A percentile compares a stretch with the other conserved stretches of the same genome.
Evolutionary conservation across 2,797 vertebrate species (phyloP).

Genomic region (Chiropotes sagulatus): DNA sequence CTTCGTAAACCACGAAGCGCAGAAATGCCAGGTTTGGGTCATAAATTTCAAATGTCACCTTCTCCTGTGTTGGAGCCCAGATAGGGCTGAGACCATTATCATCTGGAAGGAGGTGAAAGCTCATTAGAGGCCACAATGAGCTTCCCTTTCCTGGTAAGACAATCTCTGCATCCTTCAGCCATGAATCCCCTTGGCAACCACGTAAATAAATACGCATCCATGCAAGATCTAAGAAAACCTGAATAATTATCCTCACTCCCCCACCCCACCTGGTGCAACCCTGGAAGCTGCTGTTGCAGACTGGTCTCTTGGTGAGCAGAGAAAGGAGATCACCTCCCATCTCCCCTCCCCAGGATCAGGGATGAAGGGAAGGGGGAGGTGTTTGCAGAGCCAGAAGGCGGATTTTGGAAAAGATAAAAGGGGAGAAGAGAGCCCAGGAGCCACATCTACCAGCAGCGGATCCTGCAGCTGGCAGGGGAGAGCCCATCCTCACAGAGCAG

Average conservation of each 20-base stretch:
- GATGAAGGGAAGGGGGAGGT: neutral
- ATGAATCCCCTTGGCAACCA: neutral
- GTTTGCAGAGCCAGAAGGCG: too few species aligned
- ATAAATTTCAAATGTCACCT: slow-evolving; percentile 90
- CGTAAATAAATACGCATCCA: neutral
- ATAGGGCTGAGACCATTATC: slow-evolving; percentile 97
- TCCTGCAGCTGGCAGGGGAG: neutral
- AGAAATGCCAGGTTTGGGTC: slow-evolving; percentile 94
- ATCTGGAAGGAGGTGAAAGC: slow-evolving; percentile 85
- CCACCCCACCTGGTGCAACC: neutral
- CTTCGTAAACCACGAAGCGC: slow-evolving; percentile 97
- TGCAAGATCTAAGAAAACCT: neutral
- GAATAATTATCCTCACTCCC: neutral
- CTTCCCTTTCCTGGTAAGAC: neutral
- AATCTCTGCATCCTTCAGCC: neutral
- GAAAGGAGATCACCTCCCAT: neutral
- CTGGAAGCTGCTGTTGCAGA: neutral
- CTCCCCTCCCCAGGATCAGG: neutral
- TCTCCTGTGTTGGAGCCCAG: slow-evolving; percentile 90
- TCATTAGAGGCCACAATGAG: neutral
- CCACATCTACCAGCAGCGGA: accelerated
- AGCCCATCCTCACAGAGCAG: neutral
- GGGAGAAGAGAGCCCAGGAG: neutral
- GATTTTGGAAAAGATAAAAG: neutral
- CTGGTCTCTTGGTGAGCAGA: neutral